Evolutionary conservation across 1,140 invertebrate genomes (phyloP), one percentile per base, ranked within the genome.

Genomic region (Trichonephila inaurata): DNA sequence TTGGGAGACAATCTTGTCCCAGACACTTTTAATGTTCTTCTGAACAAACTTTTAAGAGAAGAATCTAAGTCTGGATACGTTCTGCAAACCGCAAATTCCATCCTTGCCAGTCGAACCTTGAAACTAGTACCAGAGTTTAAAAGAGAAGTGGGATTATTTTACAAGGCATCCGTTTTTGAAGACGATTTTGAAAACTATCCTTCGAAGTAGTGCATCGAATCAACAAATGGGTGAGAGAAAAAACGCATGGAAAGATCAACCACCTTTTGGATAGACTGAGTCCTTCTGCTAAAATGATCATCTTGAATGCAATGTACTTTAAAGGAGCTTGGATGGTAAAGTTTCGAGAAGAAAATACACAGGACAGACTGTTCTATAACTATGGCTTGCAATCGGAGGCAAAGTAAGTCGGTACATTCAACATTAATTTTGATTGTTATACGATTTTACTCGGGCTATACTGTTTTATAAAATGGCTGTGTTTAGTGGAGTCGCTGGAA

Each of bases 341-440:
- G 64, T 95, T 95, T 89, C 24, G 94, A 1, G 8, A 24, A 7
- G n/a, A 91, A 3, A n/a, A 33, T 10, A 95, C 95, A 12, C 10
- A 19, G 0, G 4, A 24, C 5, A 61, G 77, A 77, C 2, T 89
- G 33, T 95, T 95, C 92, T 94, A 81, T 14, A 91, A 62, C 28
- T 94, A 94, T 1, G 77, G 95, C 0, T 95, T 95, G 62, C 98
- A 98, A 60, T 61, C 83, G 51, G 24, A 85, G 58, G n/a, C 21
- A 33, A 60, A 16, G 83, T 51, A 85, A 61, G 82, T 51, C 7
- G 5, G 7, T 51, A 51, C 0, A 51, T 51, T 10, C 51, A 10
- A 51, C 7, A 51, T 51, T 51, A 10, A 12, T 51, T 51, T 51
- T 51, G 51, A 12, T 12, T 10, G 7, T 51, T 12, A 12, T 10